phyloP scores from a whole-genome alignment of 1,140 invertebrate genomes.

The Aphelenchoides avenae region DNA sequence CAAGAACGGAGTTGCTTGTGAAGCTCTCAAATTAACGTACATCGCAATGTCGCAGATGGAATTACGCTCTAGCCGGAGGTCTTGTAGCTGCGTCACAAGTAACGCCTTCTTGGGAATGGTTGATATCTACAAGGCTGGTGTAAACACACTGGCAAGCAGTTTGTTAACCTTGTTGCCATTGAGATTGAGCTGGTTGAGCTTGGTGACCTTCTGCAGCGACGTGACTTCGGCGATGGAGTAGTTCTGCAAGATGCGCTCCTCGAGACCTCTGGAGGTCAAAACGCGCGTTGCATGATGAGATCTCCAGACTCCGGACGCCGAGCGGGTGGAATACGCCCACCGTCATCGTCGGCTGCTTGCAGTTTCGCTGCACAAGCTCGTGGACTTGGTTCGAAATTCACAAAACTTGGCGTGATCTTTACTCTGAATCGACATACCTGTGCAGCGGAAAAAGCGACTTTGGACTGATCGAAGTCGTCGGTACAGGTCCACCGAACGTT shows the following conservation, averaged over 20 bases:
- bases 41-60: conserved; percentile 41
- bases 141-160: background rate
- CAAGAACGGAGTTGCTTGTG: too few species aligned
- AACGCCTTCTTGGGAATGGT: background rate
- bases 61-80: conserved; percentile 46
- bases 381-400: too few species aligned
- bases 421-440: too few species aligned
- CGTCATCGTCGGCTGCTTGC: too few species aligned
- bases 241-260: conserved; percentile 37
- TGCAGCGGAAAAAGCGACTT: too few species aligned
- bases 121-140: conserved; percentile 1
- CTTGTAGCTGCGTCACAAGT: conserved; percentile 20
- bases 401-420: too few species aligned
- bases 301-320: conserved; percentile 31
- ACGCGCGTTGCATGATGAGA: conserved; percentile 27
- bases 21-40: conserved; percentile 37
- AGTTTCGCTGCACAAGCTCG: too few species aligned
- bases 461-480: too few species aligned
- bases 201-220: conserved; percentile 21
- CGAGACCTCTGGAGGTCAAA: conserved; percentile 19
- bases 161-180: conserved; percentile 34
- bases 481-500: too few species aligned
- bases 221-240: conserved; percentile 33
- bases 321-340: background rate
- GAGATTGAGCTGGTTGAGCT: conserved; percentile 36